These are phyloP conservation scores for Phocoena phocoena DNA, from an alignment of 2,113 vertebrate genomes.

Conservation along the genomic window DNA sequence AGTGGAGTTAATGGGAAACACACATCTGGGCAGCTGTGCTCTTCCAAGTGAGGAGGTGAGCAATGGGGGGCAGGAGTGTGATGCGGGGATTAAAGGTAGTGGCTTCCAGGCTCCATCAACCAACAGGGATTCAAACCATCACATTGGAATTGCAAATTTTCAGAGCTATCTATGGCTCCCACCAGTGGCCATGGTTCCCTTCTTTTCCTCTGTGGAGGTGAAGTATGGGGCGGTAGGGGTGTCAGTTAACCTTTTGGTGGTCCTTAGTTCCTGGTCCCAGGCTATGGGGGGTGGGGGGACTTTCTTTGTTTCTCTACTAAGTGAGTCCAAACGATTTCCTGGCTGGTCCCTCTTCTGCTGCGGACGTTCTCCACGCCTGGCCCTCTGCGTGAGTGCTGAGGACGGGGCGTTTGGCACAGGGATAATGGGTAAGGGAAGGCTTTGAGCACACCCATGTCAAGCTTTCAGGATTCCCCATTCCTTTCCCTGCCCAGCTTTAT, in stretches of 20 bases:
- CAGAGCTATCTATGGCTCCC: not conserved
- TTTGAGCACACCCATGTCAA: not conserved
- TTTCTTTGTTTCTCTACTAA: not conserved
- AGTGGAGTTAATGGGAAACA: conserved; percentile 71
- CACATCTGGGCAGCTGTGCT: conserved; percentile 61
- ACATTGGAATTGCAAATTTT: not conserved
- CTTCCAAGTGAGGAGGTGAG: conserved; percentile 59
- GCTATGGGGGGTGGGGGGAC: not conserved
- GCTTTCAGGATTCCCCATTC: not conserved
- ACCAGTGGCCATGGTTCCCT: not conserved
- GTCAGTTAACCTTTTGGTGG: not conserved
- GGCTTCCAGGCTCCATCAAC: not conserved
- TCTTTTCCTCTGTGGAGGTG: not conserved
- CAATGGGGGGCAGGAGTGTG: not conserved
- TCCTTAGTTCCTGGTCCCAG: not conserved
- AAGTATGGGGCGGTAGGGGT: not conserved
- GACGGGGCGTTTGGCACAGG: not conserved
- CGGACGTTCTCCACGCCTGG: not conserved
- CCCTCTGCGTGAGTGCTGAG: not conserved
- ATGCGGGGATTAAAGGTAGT: not conserved
- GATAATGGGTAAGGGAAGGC: not conserved
- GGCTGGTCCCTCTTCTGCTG: not conserved
- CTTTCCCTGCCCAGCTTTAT: not conserved
- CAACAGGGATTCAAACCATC: not conserved
- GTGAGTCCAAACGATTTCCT: not conserved